These are phyloP conservation scores for Daktulosphaira vitifoliae DNA, from an alignment of 1,140 invertebrate genomes.

Conservation along the genomic window DNA sequence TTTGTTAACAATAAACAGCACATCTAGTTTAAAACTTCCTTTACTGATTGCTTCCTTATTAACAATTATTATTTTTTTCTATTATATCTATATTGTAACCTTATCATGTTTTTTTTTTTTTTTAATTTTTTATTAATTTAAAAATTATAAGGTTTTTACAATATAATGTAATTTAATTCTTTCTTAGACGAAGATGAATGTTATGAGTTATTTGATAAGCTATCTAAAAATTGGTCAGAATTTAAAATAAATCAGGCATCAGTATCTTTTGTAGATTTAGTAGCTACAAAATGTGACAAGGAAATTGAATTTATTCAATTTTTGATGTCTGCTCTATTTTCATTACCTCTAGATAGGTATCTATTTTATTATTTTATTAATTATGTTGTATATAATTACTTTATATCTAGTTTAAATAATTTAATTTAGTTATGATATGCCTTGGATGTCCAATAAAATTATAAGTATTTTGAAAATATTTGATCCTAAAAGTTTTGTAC, in stretches of 20 bases:
- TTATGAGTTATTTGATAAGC: not conserved
- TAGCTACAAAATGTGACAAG: constrained; percentile 20
- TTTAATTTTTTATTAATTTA: no score
- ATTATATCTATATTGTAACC: not conserved
- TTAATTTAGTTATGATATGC: not conserved
- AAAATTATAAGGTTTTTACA: no score
- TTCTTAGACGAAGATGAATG: constrained; percentile 17
- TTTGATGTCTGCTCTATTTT: constrained; percentile 11
- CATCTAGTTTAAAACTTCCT: not conserved
- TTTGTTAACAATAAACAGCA: no score
- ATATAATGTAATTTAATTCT: no score
- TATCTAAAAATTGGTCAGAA: not conserved
- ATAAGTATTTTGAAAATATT: constrained; percentile 8
- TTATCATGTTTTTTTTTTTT: no score
- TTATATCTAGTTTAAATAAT: not conserved
- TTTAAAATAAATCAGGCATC: not conserved
- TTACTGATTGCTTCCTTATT: constrained; percentile 6
- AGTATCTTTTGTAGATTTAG: constrained; percentile 20
- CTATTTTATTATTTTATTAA: no score
- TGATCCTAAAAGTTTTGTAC: not conserved
- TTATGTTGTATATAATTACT: not conserved
- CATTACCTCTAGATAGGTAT: constrained; percentile 7
- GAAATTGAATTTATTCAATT: constrained; percentile 10
- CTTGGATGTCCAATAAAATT: constrained; percentile 23
- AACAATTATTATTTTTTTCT: not conserved